Evolutionary conservation across 2,888 invertebrate genomes (phyloP).

Genomic region (Himalopsyche tibetana): DNA sequence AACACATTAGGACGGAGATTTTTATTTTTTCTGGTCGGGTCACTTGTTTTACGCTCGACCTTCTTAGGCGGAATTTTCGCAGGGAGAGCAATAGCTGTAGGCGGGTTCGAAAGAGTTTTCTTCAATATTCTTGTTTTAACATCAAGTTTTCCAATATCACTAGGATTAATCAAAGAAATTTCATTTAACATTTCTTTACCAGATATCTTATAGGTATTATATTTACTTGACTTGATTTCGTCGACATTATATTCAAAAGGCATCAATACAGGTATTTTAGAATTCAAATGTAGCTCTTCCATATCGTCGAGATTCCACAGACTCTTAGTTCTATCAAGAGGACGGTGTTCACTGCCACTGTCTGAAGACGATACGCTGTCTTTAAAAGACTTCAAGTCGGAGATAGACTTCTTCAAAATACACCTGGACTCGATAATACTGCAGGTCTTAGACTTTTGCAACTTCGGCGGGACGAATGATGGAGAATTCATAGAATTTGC

Average conservation of each 20-base stretch:
- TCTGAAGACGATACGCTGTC: constrained; percentile 47
- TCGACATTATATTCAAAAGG: constrained; percentile 71
- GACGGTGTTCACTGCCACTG: constrained; percentile 68
- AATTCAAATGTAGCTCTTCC: constrained; percentile 74
- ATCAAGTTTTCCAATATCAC: constrained; percentile 76
- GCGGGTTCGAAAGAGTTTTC: constrained; percentile 77
- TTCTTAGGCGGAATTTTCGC: constrained; percentile 73
- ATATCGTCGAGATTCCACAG: constrained; percentile 79
- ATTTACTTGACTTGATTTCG: constrained; percentile 74
- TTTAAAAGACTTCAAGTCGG: constrained; percentile 71
- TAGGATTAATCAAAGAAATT: constrained; percentile 66
- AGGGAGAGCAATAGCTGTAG: constrained; percentile 71
- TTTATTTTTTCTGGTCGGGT: constrained; percentile 71
- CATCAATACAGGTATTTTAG: constrained; percentile 71
- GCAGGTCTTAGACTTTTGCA: constrained; percentile 84
- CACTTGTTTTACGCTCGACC: constrained; percentile 72
- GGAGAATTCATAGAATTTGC: constrained; percentile 69
- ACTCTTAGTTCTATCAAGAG: constrained; percentile 78
- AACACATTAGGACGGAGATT: constrained; percentile 67
- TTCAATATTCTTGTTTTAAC: constrained; percentile 77
- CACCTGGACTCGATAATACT: constrained; percentile 84
- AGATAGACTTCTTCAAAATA: constrained; percentile 79
- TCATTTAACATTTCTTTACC: constrained; percentile 68
- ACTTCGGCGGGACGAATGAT: constrained; percentile 75
- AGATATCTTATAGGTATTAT: constrained; percentile 76